Evolutionary conservation across 2,797 vertebrate species (phyloP).

Genomic region (Simalia tracyae): DNA sequence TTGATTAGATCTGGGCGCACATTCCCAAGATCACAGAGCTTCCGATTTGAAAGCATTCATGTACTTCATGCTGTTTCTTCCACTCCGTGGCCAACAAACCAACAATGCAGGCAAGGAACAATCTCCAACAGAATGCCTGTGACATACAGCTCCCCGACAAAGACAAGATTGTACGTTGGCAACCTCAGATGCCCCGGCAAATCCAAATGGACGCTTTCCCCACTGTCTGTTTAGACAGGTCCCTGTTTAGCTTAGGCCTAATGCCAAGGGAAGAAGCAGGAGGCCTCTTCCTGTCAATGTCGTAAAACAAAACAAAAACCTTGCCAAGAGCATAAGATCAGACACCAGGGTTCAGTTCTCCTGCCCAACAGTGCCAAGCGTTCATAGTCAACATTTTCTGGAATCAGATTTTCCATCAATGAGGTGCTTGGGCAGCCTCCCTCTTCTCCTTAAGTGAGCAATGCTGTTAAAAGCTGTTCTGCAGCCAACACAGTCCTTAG

Average conservation of each 20-base stretch:
- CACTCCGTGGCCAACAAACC: not conserved
- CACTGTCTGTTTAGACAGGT: slow-evolving; percentile 45
- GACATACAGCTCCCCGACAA: not conserved
- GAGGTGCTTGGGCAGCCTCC: no score
- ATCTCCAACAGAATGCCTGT: not conserved
- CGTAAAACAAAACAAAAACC: slow-evolving; percentile 30
- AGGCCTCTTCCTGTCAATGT: slow-evolving; percentile 29
- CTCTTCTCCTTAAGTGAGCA: not conserved
- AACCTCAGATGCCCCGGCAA: no score
- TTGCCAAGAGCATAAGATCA: slow-evolving; percentile 1
- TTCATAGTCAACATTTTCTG: slow-evolving; percentile 37
- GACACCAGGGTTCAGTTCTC: slow-evolving; percentile 19
- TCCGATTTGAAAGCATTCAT: not conserved
- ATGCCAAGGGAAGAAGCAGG: slow-evolving; percentile 42
- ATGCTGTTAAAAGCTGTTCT: not conserved
- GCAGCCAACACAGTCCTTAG: not conserved
- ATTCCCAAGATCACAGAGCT: not conserved
- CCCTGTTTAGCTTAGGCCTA: slow-evolving; percentile 38
- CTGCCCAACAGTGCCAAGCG: slow-evolving; percentile 21
- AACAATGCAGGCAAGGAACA: not conserved
- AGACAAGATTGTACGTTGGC: no score
- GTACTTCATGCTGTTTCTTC: not conserved
- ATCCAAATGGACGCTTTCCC: slow-evolving; percentile 29
- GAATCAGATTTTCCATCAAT: no score
- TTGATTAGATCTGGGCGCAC: not conserved